Base-by-base conservation (phyloP, 2,888 invertebrate genomes). In the Sturmia bella region DNA sequence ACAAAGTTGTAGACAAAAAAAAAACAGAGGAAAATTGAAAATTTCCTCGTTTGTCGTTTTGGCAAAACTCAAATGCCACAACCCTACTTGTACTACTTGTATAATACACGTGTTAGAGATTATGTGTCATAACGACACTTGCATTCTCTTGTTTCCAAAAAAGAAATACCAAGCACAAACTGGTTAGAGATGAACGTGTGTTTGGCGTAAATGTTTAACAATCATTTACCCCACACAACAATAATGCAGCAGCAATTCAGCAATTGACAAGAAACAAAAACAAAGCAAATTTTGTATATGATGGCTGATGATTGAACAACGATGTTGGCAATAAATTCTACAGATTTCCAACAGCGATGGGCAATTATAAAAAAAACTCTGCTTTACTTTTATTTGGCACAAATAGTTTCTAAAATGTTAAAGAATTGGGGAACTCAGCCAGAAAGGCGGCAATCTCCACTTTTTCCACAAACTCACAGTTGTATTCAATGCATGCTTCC, bases 121-220 rank as follows among this genome's bases (percentile, higher is more conserved):
- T 63, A 39, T 54, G 32, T 64, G 54, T 64, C 73, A 56, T 32
- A 64, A 64, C 21, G 64, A 32, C 50, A 50, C 21, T 32, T 59
- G 24, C 11, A 12, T 15, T 11, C 24, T 3, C 32, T 32, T 32
- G 9, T 32, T 32, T 7, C 21, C 21, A 24, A 21, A n/a, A 48
- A 48, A 43, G 7, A 24, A 3, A 37, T 13, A 17, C 11, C 19
- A 39, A 19, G 37, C 4, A 57, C 57, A 17, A n/a, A 13, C 6
- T 9, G 17, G 15, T 7, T 15, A 32, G 9, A 17, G 4, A 39
- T 7, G 21, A 21, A 56, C 19, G 19, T 56, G 19, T 69, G 43
- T 56, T 52, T 19, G 24, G 17, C 32, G 37, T 45, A 37, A 21
- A 69, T 56, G n/a, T 52, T 19, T 9, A 12, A 45, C 27, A 69